These are phyloP conservation scores for Formica exsecta DNA, from an alignment of 1,140 invertebrate species.

Conservation along the genomic window DNA sequence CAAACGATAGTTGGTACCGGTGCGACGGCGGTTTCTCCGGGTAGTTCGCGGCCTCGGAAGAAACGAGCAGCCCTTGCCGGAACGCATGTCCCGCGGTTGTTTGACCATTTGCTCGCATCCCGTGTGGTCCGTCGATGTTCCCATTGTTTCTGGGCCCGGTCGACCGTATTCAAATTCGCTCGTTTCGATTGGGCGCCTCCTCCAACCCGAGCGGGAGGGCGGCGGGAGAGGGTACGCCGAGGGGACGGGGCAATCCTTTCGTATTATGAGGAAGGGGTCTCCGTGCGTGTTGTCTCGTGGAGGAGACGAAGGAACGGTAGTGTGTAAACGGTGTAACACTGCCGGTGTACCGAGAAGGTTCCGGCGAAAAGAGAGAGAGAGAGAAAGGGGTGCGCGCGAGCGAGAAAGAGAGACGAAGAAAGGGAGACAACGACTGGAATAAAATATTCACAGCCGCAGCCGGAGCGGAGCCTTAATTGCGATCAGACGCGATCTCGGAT, in stretches of 20 bases:
- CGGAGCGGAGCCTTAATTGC: constrained; percentile 84
- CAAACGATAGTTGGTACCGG: constrained; percentile 18
- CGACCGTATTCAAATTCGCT: constrained; percentile 76
- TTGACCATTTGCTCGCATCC: constrained; percentile 87
- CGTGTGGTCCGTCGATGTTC: constrained; percentile 86
- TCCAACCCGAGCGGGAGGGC: constrained; percentile 2
- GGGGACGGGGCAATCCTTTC: constrained; percentile 38
- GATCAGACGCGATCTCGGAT: constrained; percentile 85
- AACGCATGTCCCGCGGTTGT: constrained; percentile 86
- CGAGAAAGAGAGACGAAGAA: constrained; percentile 34
- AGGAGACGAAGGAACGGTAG: constrained; percentile 60
- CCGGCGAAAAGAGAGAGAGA: neutral
- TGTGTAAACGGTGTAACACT: constrained; percentile 71
- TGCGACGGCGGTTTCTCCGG: constrained; percentile 12
- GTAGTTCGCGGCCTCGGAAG: constrained; percentile 57
- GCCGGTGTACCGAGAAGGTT: constrained; percentile 58
- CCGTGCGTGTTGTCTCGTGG: constrained; percentile 39
- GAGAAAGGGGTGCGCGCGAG: constrained; percentile 34
- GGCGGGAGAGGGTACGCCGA: neutral
- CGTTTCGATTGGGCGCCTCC: constrained; percentile 74
- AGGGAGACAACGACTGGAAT: constrained; percentile 71
- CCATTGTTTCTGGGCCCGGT: constrained; percentile 83
- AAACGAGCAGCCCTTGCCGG: constrained; percentile 76
- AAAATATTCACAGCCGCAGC: constrained; percentile 81
- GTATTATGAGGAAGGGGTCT: constrained; percentile 64